Conservation (phyloP, 2,113 vertebrate genomes). For the Paramormyrops kingsleyae region DNA sequence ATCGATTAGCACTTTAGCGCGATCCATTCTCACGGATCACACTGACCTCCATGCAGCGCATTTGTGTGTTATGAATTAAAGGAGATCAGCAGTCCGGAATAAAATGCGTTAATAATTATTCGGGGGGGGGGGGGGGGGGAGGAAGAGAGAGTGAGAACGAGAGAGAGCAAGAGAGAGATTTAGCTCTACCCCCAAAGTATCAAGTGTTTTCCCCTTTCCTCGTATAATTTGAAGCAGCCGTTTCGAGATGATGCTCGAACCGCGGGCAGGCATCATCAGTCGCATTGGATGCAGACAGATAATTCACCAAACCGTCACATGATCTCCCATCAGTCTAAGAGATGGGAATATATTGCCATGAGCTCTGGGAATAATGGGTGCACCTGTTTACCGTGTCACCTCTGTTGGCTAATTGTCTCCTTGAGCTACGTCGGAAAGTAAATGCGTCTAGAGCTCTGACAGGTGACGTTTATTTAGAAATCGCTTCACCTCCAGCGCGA, state of each 20-base stretch:
- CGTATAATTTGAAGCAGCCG: slow-evolving; percentile 77
- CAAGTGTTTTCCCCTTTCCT: slow-evolving; percentile 63
- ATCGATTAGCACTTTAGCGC: slow-evolving; percentile 80
- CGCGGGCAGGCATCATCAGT: slow-evolving; percentile 78
- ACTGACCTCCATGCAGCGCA: slow-evolving; percentile 71
- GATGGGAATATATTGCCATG: slow-evolving; percentile 93
- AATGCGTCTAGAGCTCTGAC: slow-evolving; percentile 86
- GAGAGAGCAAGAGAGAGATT: slow-evolving; percentile 42
- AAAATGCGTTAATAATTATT: slow-evolving; percentile 35
- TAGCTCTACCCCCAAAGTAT: slow-evolving; percentile 29
- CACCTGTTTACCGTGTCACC: slow-evolving; percentile 99
- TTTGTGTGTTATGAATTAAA: slow-evolving; percentile 46
- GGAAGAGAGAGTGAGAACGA: slow-evolving; percentile 1
- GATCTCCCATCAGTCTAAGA: slow-evolving; percentile 85
- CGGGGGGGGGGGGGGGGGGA: slow-evolving; percentile 44
- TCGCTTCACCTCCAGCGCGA: slow-evolving; percentile 86
- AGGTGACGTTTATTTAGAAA: slow-evolving; percentile 90
- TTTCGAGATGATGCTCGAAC: slow-evolving; percentile 73
- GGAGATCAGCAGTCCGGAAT: slow-evolving; percentile 27
- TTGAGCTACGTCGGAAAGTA: slow-evolving; percentile 90
- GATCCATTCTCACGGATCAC: slow-evolving; percentile 83
- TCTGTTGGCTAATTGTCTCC: slow-evolving; percentile 98
- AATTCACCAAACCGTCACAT: slow-evolving; percentile 85
- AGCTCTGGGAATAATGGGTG: slow-evolving; percentile 95
- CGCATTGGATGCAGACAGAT: slow-evolving; percentile 81